phyloP scores from a whole-genome alignment of 1,140 invertebrate genomes.

The Papilio polytes region DNA sequence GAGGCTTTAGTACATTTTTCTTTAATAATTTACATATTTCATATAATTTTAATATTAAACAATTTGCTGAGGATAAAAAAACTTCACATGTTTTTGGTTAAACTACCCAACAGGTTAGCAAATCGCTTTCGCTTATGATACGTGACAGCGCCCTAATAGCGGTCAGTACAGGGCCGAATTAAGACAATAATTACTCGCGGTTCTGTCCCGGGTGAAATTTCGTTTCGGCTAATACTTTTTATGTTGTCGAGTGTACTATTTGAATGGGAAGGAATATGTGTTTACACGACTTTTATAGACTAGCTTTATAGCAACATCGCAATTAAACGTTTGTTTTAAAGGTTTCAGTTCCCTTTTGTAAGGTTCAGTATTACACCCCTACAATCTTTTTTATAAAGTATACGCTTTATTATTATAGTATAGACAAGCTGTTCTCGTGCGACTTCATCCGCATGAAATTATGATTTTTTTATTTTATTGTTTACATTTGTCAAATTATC shows the following conservation, averaged over 20 bases:
- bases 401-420: no score
- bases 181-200: constrained; percentile 79
- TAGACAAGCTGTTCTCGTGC: no score
- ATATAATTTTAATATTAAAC: no score
- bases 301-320: constrained; percentile 29
- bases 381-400: neutral
- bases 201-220: constrained; percentile 62
- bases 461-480: no score
- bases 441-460: no score
- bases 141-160: constrained; percentile 53
- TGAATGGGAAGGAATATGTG: constrained; percentile 50
- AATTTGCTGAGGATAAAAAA: neutral
- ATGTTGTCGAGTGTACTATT: constrained; percentile 58
- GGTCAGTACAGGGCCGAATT: constrained; percentile 73
- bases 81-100: neutral
- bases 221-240: constrained; percentile 78
- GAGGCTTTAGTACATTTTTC: no score
- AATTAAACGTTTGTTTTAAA: constrained; percentile 9
- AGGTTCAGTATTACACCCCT: neutral
- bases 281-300: constrained; percentile 57
- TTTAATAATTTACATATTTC: no score
- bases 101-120: neutral
- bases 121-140: constrained; percentile 50
- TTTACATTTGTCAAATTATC: no score
- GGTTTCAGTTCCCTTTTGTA: neutral